Evolutionary conservation across 2,888 invertebrate species (phyloP), one percentile per base, ranked within the genome.

Genomic region (Lymantria dispar): DNA sequence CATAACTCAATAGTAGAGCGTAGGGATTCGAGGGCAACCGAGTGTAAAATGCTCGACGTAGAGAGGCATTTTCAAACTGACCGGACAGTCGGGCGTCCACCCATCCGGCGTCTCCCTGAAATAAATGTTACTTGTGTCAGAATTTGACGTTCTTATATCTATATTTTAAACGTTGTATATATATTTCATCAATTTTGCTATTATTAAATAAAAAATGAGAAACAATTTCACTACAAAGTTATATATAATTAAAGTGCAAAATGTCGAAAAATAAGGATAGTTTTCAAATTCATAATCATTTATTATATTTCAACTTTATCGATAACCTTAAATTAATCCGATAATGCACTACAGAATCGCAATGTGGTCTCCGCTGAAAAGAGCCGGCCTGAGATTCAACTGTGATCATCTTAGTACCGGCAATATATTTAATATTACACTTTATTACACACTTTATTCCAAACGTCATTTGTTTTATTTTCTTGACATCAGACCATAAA

Each of bases 31-130:
- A 70, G 71, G 68, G 77, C 86, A 83, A 72, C 83, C 78, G 80
- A 80, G 80, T 83, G 87, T 84, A 78, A 85, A 88, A 90, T 88
- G 82, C 81, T 76, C 80, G 85, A 80, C 84, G 79, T 76, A 74
- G 77, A 82, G 81, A 79, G 80, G 79, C 74, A 83, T 85, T 86
- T 85, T 82, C 85, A 75, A 80, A 85, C 76, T 87, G 88, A 85
- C 87, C 84, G 85, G 81, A 67, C 79, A 71, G 66, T 64, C 70
- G 67, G 56, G 51, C 54, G 54, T 38, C 66, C 62, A 22, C 22
- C 22, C 22, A 22, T 22, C 22, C 55, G 64, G 60, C 54, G 50
- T 48, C 58, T 60, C 60, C 58, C 66, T 81, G 79, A 85, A 81
- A 85, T 84, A 85, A 33, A 14, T 83, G 76, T 74, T 72, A 76